phyloP scores from a whole-genome alignment of 2,797 vertebrate species.

The Jordanella pulchra region DNA sequence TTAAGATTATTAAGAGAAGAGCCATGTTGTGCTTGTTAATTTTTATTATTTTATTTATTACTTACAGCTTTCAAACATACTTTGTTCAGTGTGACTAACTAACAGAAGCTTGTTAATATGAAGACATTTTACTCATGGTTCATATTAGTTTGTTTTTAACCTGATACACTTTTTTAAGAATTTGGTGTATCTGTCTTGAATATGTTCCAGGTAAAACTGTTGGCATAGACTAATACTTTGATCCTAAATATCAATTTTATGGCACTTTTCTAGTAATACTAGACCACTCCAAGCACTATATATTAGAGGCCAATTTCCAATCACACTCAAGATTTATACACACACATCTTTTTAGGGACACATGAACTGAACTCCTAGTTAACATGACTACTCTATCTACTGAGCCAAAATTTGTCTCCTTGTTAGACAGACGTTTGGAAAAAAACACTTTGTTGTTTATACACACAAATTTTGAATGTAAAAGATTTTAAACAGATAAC shows the following conservation, averaged over 20 bases:
- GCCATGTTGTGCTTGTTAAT: neutral
- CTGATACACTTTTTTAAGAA: too few species aligned
- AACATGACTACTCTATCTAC: neutral
- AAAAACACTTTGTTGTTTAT: too few species aligned
- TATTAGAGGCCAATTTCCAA: too few species aligned
- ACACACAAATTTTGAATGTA: neutral
- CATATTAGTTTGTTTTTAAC: too few species aligned
- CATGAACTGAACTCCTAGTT: neutral
- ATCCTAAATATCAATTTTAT: neutral
- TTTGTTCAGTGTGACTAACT: neutral
- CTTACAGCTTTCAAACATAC: neutral
- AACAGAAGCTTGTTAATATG: neutral
- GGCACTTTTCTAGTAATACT: neutral
- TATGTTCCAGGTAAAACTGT: neutral
- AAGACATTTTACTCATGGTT: neutral
- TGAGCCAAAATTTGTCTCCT: neutral
- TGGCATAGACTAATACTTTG: neutral
- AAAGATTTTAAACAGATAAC: too few species aligned
- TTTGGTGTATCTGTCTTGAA: too few species aligned
- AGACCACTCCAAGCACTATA: too few species aligned
- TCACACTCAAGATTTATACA: neutral
- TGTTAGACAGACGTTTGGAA: too few species aligned
- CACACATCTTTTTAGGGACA: neutral
- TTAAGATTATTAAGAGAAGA: neutral
- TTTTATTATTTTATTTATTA: neutral